Base-by-base conservation (phyloP, 2,797 vertebrate species). In the Pseudopleuronectes americanus region DNA sequence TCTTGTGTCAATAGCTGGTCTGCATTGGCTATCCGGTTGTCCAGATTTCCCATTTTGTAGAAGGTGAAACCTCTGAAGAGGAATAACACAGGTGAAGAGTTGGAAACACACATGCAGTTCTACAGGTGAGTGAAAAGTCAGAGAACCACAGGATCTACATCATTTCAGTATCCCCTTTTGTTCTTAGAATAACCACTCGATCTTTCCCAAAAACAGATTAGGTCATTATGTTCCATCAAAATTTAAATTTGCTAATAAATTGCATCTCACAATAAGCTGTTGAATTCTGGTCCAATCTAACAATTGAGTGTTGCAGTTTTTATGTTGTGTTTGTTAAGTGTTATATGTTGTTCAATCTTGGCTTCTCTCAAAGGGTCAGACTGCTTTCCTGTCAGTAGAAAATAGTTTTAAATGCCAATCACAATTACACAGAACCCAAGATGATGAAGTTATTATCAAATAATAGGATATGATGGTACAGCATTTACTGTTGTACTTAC, bases 11-110 rank as follows among this genome's bases (percentile, higher is more conserved):
- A 95, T 8, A 99, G 94, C 87, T 99, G 98, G 92, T 99, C 98
- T 57, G 97, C 95, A 64, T 99, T 99, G 54, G 96, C 96, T 86
- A 99, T 99, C 82, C 98, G 96, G 89, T 98, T 99, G 92, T 99
- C 98, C 90, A 99, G 87, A 90, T 99, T 99, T 68, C 98, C 98
- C 98, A 99, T 99, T 94, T 99, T 99, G 92, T 99, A 99, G 84
- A 98, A 99, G 0, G 98, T 99, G 71, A 95, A 98, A 43, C 96
- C 89, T 91, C 98, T 99, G 85, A 71, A 87, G 28, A 83, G 47
- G 4, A 8, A 74, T 6, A 62, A 61, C 21, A 65, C 10, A 71
- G 5, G 17, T 43, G 5, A 67, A n/a, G 16, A 57, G 3, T 16
- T 7, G 5, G 2, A 62, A 26, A 57, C 1, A 43, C 6, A 33